Evolutionary conservation across 2,113 vertebrate genomes (phyloP).

Genomic region (Ammodytes dubius): DNA sequence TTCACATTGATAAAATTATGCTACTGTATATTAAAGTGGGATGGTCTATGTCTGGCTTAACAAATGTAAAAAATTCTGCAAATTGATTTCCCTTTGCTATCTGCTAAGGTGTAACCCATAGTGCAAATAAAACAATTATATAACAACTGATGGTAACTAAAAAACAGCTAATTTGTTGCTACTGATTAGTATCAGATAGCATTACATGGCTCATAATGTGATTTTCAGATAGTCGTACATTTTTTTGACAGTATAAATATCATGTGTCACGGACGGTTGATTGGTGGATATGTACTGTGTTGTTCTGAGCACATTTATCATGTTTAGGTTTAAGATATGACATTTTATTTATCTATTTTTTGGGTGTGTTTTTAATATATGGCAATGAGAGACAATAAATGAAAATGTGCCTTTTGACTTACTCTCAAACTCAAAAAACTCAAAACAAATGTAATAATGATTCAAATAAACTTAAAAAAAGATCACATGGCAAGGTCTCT

Average conservation of each 20-base stretch:
- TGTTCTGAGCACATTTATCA: background rate
- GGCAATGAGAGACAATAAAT: background rate
- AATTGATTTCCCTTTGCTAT: background rate
- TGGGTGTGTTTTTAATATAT: background rate
- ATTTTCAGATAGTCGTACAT: background rate
- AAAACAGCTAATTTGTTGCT: background rate
- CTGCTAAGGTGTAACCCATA: background rate
- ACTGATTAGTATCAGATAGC: background rate
- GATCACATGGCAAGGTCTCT: background rate
- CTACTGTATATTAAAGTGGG: background rate
- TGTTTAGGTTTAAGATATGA: background rate
- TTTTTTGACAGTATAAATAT: background rate
- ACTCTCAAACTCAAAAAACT: background rate
- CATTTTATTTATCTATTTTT: background rate
- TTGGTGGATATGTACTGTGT: background rate
- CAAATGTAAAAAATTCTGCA: background rate
- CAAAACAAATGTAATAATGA: too few relatives aligned
- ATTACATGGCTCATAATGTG: background rate
- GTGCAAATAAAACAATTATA: background rate
- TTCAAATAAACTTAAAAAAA: background rate
- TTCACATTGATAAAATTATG: constrained; percentile 19
- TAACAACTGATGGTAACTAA: background rate
- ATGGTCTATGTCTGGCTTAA: background rate
- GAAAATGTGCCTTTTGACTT: background rate
- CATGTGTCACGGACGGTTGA: background rate